phyloP scores from a whole-genome alignment of 2,888 invertebrate genomes.

The Eilema griseolum region DNA sequence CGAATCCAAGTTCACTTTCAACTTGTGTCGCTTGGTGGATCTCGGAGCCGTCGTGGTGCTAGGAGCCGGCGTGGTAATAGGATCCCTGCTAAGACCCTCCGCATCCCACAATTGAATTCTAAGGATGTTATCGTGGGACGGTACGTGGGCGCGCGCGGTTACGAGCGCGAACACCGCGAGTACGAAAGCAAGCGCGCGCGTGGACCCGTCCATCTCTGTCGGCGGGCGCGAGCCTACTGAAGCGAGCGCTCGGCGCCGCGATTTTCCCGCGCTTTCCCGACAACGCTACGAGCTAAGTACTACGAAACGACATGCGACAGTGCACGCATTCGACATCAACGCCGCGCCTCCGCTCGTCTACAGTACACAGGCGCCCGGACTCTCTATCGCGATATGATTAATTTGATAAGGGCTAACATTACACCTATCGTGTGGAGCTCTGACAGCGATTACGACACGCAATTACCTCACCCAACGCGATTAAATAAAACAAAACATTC shows the following conservation, averaged over 20 bases:
- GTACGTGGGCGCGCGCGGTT: conserved; percentile 75
- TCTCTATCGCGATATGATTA: conserved; percentile 73
- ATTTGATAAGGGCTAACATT: conserved; percentile 65
- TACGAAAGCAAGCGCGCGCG: conserved; percentile 70
- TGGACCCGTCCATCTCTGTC: conserved; percentile 75
- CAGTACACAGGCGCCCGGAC: conserved; percentile 35
- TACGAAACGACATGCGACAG: conserved; percentile 42
- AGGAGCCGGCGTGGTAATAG: conserved; percentile 61
- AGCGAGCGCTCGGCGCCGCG: conserved; percentile 56
- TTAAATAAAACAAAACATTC: conserved; percentile 67
- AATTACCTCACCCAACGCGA: conserved; percentile 42
- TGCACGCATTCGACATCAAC: conserved; percentile 70
- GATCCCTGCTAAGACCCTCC: conserved; percentile 78
- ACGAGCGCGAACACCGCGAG: conserved; percentile 75
- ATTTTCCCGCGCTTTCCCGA: conserved; percentile 86
- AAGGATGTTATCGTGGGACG: conserved; percentile 82
- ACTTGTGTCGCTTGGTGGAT: conserved; percentile 64
- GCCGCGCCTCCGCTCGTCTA: conserved; percentile 55
- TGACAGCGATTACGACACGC: conserved; percentile 51
- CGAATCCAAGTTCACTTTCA: conserved; percentile 76
- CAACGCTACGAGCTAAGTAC: conserved; percentile 68
- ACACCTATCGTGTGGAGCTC: conserved; percentile 50
- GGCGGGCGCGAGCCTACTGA: conserved; percentile 83
- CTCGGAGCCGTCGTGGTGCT: conserved; percentile 44
- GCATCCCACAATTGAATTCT: conserved; percentile 84